These are phyloP conservation scores for Cataglyphis cursor DNA, from an alignment of 2,888 invertebrate species.

Conservation along the genomic window DNA sequence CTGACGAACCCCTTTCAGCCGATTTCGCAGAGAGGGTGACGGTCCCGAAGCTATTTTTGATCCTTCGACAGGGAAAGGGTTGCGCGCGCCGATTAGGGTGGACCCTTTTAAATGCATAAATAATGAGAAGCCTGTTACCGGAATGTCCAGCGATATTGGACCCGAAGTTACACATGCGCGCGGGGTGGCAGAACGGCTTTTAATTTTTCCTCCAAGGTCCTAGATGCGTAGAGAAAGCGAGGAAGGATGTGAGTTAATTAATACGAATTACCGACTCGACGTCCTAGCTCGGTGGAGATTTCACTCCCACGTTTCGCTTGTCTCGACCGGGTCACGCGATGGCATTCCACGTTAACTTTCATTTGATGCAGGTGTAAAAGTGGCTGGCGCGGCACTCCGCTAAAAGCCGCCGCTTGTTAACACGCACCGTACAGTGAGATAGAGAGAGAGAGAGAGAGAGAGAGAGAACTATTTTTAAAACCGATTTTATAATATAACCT, in stretches of 20 bases:
- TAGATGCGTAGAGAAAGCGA: constrained; percentile 57
- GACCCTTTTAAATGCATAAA: constrained; percentile 82
- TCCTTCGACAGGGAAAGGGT: constrained; percentile 76
- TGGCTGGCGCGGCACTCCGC: background rate
- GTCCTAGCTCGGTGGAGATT: constrained; percentile 69
- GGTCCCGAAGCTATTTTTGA: constrained; percentile 75
- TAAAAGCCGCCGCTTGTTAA: constrained; percentile 15
- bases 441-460: no score
- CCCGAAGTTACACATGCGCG: constrained; percentile 48
- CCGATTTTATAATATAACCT: background rate
- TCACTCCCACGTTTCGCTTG: constrained; percentile 67
- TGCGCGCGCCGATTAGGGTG: constrained; percentile 61
- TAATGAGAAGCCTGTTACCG: constrained; percentile 78
- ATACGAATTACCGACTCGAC: constrained; percentile 79
- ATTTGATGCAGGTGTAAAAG: constrained; percentile 10
- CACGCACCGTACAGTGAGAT: background rate
- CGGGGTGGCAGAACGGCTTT: constrained; percentile 58
- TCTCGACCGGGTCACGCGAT: constrained; percentile 72
- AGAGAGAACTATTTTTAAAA: background rate
- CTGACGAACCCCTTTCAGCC: constrained; percentile 58
- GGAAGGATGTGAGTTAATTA: constrained; percentile 76
- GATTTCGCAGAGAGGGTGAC: constrained; percentile 66
- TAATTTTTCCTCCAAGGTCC: constrained; percentile 76
- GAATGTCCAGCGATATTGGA: constrained; percentile 66
- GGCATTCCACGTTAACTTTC: constrained; percentile 47